These are phyloP conservation scores for Vireo griseus DNA, from an alignment of 2,797 vertebrate genomes.

Conservation along the genomic window DNA sequence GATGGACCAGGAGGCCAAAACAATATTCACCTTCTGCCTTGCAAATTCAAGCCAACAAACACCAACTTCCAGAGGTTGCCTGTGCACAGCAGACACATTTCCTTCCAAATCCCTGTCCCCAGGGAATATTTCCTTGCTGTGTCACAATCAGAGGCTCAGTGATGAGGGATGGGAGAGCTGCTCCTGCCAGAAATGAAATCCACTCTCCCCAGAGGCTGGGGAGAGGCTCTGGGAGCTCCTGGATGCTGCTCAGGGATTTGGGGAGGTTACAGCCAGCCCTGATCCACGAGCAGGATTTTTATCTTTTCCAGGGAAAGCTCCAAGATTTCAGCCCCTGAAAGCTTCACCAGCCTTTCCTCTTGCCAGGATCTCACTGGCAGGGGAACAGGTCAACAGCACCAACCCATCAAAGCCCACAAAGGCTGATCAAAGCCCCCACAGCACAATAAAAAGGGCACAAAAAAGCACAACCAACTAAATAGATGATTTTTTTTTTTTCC, in stretches of 20 bases:
- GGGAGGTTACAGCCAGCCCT: not conserved
- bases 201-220: not conserved
- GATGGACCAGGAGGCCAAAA: not conserved
- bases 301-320: not conserved
- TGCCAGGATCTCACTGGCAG: not conserved
- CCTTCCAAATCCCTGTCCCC: not conserved
- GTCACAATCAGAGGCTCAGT: not conserved
- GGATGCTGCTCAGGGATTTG: not conserved
- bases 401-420: not conserved
- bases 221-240: not conserved
- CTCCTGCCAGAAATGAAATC: not conserved
- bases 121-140: not conserved
- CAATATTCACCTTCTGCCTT: not conserved
- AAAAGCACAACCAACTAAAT: not conserved
- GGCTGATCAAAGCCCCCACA: not conserved
- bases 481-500: not conserved
- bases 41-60: not conserved
- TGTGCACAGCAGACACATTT: not conserved
- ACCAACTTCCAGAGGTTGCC: not conserved
- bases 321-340: not conserved
- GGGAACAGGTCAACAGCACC: not conserved
- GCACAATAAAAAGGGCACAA: not conserved
- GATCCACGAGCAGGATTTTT: not conserved
- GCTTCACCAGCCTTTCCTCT: not conserved
- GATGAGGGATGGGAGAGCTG: not conserved